These are phyloP conservation scores for Liasis olivaceus DNA, from an alignment of 2,797 vertebrate species.

Conservation along the genomic window DNA sequence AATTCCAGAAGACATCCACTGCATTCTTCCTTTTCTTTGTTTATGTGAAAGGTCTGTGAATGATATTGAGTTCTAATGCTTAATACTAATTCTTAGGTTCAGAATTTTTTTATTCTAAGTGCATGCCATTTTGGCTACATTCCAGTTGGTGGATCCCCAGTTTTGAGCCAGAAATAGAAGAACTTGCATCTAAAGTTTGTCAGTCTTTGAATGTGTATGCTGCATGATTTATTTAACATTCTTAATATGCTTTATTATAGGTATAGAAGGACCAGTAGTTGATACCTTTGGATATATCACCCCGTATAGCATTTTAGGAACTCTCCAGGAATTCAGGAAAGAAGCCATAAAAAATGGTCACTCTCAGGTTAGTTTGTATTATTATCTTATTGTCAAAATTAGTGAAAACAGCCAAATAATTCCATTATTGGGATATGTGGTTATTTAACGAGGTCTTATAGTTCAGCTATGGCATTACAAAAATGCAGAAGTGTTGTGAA, in stretches of 20 bases:
- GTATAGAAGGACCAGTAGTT: slow-evolving; percentile 61
- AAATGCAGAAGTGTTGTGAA: not conserved
- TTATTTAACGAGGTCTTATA: not conserved
- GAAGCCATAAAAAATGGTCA: slow-evolving; percentile 82
- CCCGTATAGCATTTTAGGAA: slow-evolving; percentile 89
- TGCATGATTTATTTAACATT: not conserved
- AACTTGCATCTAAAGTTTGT: not conserved
- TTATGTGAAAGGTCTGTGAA: not conserved
- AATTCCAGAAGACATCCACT: not conserved
- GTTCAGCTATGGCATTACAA: slow-evolving; percentile 5
- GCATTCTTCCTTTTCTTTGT: not conserved
- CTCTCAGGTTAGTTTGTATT: slow-evolving; percentile 70
- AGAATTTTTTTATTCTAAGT: not conserved
- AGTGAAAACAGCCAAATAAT: slow-evolving; percentile 17
- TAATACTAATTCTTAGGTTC: not conserved
- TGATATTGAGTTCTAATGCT: not conserved
- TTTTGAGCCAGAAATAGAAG: not conserved
- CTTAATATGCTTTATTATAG: slow-evolving; percentile 55
- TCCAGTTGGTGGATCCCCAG: not conserved
- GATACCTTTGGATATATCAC: slow-evolving; percentile 77
- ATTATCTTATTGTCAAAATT: slow-evolving; percentile 4
- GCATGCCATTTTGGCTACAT: not conserved
- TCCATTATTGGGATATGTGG: not conserved
- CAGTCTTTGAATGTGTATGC: not conserved
- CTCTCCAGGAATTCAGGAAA: slow-evolving; percentile 81